These are phyloP conservation scores for Pholis gunnellus DNA, from an alignment of 2,113 vertebrate genomes.

Conservation along the genomic window DNA sequence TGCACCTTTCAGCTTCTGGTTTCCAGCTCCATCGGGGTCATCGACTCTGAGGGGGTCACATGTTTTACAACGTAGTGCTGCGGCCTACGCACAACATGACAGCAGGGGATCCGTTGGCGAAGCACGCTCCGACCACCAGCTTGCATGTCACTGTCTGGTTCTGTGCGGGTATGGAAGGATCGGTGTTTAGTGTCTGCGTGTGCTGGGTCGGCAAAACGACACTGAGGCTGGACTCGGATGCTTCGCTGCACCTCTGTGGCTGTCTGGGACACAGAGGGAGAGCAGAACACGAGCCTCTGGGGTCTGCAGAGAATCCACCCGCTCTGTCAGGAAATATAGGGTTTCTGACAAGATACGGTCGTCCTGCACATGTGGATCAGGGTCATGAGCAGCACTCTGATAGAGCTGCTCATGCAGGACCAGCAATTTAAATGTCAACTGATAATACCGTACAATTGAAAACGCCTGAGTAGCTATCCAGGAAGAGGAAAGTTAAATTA, in stretches of 20 bases:
- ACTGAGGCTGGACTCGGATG: conserved; percentile 16
- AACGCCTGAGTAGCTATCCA: background rate
- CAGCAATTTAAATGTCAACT: background rate
- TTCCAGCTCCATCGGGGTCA: conserved; percentile 46
- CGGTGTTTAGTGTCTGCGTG: conserved; percentile 37
- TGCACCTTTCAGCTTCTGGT: conserved; percentile 37
- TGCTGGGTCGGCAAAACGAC: conserved; percentile 52
- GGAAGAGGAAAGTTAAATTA: background rate
- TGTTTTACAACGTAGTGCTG: conserved; percentile 65
- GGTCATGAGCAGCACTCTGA: background rate
- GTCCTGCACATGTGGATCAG: conserved; percentile 14
- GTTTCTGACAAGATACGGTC: conserved; percentile 11
- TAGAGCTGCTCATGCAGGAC: background rate
- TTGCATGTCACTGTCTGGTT: conserved; percentile 16
- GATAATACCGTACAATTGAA: background rate
- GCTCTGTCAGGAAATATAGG: background rate
- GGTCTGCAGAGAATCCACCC: background rate
- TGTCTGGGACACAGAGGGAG: conserved; percentile 11
- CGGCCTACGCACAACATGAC: conserved; percentile 30
- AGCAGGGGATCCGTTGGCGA: conserved; percentile 50
- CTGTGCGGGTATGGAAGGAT: conserved; percentile 3
- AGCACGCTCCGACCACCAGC: conserved; percentile 32
- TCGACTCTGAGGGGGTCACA: conserved; percentile 42
- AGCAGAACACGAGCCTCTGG: conserved; percentile 6
- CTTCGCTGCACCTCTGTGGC: conserved; percentile 43